A percentile compares a stretch with the other conserved stretches of the same genome.
These are phyloP conservation scores for Alectoris magna DNA, from an alignment of 2,797 vertebrate genomes.

Conservation along the genomic window DNA sequence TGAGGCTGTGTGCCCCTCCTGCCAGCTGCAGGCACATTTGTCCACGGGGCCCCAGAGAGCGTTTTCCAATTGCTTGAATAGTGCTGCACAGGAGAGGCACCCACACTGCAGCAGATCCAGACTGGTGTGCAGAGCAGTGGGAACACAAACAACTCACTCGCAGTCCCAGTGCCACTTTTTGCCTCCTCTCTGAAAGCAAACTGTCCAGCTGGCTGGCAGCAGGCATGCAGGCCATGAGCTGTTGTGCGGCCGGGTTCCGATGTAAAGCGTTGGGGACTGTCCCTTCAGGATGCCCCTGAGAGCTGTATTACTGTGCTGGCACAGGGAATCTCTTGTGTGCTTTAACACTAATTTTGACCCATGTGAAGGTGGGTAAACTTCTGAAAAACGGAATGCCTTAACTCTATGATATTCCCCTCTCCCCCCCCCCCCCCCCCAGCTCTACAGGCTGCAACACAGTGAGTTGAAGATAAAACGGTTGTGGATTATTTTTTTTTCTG, in stretches of 20 bases:
- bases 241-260: background rate
- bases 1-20: background rate
- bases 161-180: background rate
- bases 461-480: background rate
- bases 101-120: background rate
- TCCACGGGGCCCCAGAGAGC: background rate
- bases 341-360: background rate
- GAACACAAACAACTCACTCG: slow-evolving; percentile 35
- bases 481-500: background rate
- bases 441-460: background rate
- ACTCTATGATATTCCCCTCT: background rate
- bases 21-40: background rate
- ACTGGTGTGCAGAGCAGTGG: slow-evolving; percentile 5
- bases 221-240: background rate
- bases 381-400: background rate
- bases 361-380: background rate
- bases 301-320: background rate
- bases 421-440: no score
- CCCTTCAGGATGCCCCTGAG: rapidly evolving
- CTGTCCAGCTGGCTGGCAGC: background rate
- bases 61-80: background rate
- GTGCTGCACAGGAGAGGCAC: background rate
- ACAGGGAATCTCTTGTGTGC: background rate
- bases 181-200: background rate
- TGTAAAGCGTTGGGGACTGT: rapidly evolving